Conservation (phyloP, 2,888 invertebrate genomes). For the Pomacea canaliculata region DNA sequence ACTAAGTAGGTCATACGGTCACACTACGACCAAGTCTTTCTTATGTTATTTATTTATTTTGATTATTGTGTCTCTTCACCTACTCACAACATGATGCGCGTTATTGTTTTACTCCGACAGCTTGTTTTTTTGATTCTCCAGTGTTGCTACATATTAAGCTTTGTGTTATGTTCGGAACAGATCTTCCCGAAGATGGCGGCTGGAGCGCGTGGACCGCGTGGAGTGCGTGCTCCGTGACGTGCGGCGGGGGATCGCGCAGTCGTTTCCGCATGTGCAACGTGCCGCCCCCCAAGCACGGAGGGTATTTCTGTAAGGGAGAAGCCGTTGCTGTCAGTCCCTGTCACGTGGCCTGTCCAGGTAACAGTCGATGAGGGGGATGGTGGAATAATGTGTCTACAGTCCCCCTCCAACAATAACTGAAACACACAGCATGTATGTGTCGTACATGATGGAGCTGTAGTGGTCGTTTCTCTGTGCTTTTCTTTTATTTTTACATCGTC, state of each 20-base stretch:
- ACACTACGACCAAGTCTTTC: too few species aligned
- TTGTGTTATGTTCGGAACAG: conserved; percentile 34
- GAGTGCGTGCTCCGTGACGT: conserved; percentile 83
- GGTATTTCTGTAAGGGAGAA: conserved; percentile 80
- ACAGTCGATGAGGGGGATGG: not conserved
- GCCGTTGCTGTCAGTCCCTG: conserved; percentile 53
- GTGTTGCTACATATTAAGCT: too few species aligned
- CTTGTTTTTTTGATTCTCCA: too few species aligned
- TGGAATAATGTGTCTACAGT: too few species aligned
- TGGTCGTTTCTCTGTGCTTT: not conserved
- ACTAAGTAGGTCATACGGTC: too few species aligned
- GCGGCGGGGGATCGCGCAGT: conserved; percentile 83
- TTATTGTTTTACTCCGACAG: too few species aligned
- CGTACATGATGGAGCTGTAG: not conserved
- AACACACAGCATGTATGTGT: too few species aligned
- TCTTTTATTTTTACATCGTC: too few species aligned
- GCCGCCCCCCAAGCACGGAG: conserved; percentile 88
- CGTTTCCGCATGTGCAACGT: conserved; percentile 90
- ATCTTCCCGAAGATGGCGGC: conserved; percentile 71
- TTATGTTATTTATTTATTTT: too few species aligned
- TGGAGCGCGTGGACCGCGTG: conserved; percentile 87
- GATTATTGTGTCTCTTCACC: too few species aligned
- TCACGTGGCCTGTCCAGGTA: conserved; percentile 49
- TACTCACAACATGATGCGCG: too few species aligned
- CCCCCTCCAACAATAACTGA: too few species aligned